Conservation (phyloP, 2,888 invertebrate genomes). For the Pediacus dermestoides region DNA sequence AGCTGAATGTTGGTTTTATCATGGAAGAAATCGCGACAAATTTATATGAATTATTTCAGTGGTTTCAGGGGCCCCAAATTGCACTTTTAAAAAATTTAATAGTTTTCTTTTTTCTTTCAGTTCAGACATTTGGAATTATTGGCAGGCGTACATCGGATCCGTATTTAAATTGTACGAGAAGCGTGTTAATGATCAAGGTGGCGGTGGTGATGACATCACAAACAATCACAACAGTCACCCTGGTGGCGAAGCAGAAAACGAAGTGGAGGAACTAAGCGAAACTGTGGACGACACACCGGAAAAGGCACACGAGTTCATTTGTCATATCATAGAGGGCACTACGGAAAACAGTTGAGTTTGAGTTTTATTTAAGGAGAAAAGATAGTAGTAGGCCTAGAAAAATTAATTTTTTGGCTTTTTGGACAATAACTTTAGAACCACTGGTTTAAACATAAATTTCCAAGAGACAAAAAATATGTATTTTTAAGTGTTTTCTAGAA, state of each 20-base stretch:
- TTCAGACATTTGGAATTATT: constrained; percentile 71
- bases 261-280: too few species aligned
- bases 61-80: too few species aligned
- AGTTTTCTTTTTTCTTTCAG: constrained; percentile 46
- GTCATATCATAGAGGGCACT: constrained; percentile 45
- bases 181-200: constrained; percentile 26
- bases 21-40: too few species aligned
- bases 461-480: too few species aligned
- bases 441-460: too few species aligned
- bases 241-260: constrained; percentile 24
- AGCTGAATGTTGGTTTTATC: too few species aligned
- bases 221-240: constrained; percentile 28
- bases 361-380: constrained; percentile 7
- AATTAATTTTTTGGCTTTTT: too few species aligned
- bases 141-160: constrained; percentile 68
- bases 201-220: constrained; percentile 27
- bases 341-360: constrained; percentile 39
- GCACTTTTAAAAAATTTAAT: too few species aligned
- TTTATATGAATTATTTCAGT: too few species aligned
- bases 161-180: constrained; percentile 59
- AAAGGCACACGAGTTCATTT: constrained; percentile 50
- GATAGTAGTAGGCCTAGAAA: too few species aligned
- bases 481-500: too few species aligned
- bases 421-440: too few species aligned
- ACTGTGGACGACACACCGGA: constrained; percentile 47